Evolutionary conservation across 1,140 invertebrate genomes (phyloP).

Genomic region (Formica selysi): DNA sequence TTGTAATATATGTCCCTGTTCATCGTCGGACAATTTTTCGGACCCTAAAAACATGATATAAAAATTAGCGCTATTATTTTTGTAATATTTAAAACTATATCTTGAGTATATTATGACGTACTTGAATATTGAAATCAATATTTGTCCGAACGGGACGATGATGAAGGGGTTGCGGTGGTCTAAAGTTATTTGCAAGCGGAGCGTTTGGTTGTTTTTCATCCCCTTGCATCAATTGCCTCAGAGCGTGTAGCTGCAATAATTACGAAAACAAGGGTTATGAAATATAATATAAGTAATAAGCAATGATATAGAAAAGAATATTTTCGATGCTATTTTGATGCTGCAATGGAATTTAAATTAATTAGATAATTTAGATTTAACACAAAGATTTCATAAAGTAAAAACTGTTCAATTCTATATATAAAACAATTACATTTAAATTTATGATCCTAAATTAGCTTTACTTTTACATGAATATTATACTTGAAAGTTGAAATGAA

Average conservation of each 20-base stretch:
- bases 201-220: constrained; percentile 94
- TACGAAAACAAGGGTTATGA: constrained; percentile 3
- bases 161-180: constrained; percentile 95
- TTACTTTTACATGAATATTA: not conserved
- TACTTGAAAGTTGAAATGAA: constrained; percentile 10
- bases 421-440: not conserved
- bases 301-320: not conserved
- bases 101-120: constrained; percentile 67
- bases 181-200: constrained; percentile 96
- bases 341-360: not conserved
- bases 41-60: constrained; percentile 81
- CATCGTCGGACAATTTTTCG: constrained; percentile 95
- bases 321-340: not conserved
- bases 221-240: constrained; percentile 95
- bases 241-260: constrained; percentile 90
- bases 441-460: not conserved
- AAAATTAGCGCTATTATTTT: constrained; percentile 21
- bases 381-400: not conserved
- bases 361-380: not conserved
- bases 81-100: not conserved
- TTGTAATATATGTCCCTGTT: constrained; percentile 95
- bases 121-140: constrained; percentile 95
- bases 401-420: not conserved
- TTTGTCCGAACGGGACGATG: constrained; percentile 97
- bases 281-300: not conserved